A percentile compares a stretch with the other conserved stretches of the same genome.
Conservation (phyloP, 2,888 invertebrate genomes). For the Tromatobia lineatoria region DNA sequence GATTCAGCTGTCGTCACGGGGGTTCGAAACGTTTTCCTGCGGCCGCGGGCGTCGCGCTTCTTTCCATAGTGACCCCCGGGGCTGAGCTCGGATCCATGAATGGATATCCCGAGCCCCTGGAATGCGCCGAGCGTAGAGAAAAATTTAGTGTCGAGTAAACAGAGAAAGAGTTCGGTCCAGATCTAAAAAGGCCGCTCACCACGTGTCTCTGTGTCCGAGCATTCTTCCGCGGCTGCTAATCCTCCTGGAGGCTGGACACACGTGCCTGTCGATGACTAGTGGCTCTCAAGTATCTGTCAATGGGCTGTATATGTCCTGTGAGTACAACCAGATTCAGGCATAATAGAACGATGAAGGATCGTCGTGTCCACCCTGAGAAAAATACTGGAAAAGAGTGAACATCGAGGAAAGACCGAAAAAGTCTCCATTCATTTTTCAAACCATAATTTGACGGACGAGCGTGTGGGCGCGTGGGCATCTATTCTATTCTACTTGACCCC, state of each 20-base stretch:
- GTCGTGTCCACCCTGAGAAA: slow-evolving; percentile 47
- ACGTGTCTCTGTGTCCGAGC: slow-evolving; percentile 34
- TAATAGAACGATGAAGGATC: slow-evolving; percentile 66
- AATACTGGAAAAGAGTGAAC: slow-evolving; percentile 60
- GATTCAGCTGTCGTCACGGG: slow-evolving; percentile 80
- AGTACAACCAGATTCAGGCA: slow-evolving; percentile 36
- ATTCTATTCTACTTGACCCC: slow-evolving; percentile 39
- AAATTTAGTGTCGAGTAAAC: slow-evolving; percentile 49
- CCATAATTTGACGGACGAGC: slow-evolving; percentile 78
- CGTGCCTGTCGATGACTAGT: slow-evolving; percentile 25
- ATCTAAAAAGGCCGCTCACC: slow-evolving; percentile 51
- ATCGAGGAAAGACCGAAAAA: slow-evolving; percentile 55
- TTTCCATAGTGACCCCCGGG: slow-evolving; percentile 32
- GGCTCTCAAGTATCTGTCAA: slow-evolving; percentile 36
- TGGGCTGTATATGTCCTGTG: slow-evolving; percentile 16
- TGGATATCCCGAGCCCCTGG: slow-evolving; percentile 35
- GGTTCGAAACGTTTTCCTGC: slow-evolving; percentile 43
- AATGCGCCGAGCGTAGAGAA: slow-evolving; percentile 7
- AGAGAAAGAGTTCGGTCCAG: slow-evolving; percentile 44
- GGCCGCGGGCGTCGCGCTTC: slow-evolving; percentile 26
- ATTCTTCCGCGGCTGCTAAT: slow-evolving; percentile 53
- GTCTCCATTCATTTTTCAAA: slow-evolving; percentile 73
- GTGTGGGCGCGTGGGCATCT: slow-evolving; percentile 28
- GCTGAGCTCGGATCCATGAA: slow-evolving; percentile 19
- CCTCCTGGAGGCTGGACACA: slow-evolving; percentile 43